Evolutionary conservation across 2,888 invertebrate species (phyloP).

Genomic region (Acleris emargana): DNA sequence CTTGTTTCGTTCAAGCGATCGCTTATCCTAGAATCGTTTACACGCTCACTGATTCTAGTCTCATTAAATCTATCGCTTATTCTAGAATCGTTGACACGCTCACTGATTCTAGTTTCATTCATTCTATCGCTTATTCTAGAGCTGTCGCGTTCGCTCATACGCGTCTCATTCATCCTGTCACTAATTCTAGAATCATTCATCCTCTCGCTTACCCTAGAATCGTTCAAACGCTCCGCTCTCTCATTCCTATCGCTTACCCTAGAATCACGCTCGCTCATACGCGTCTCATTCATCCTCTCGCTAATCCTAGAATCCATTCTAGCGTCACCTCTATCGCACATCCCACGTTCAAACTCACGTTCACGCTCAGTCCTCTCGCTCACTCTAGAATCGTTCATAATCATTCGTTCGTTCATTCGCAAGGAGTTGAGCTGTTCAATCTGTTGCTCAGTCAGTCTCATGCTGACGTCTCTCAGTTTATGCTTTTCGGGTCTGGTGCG

Average conservation of each 20-base stretch:
- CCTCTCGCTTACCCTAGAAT: conserved; percentile 39
- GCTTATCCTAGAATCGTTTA: conserved; percentile 47
- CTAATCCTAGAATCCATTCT: conserved; percentile 19
- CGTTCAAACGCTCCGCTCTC: conserved; percentile 45
- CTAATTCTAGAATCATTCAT: conserved; percentile 36
- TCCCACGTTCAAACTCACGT: conserved; percentile 37
- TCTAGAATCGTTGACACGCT: conserved; percentile 53
- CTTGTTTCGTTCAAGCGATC: conserved; percentile 39
- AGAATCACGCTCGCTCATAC: conserved; percentile 46
- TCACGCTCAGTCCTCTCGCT: conserved; percentile 45
- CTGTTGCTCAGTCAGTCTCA: conserved; percentile 56
- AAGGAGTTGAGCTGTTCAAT: conserved; percentile 52
- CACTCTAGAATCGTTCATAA: conserved; percentile 31
- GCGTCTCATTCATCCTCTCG: conserved; percentile 17
- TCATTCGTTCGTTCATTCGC: conserved; percentile 46
- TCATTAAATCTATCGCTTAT: conserved; percentile 49
- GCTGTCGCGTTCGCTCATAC: conserved; percentile 41
- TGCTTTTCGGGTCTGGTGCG: conserved; percentile 67
- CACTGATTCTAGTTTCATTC: conserved; percentile 32
- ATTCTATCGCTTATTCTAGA: conserved; percentile 28
- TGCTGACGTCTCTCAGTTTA: conserved; percentile 54
- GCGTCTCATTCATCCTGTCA: conserved; percentile 41
- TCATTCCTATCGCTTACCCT: conserved; percentile 47
- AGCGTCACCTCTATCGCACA: conserved; percentile 34
- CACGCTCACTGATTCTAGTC: conserved; percentile 42